Base-by-base conservation (phyloP, 2,888 invertebrate species). In the Lycocerus yunnanus region DNA sequence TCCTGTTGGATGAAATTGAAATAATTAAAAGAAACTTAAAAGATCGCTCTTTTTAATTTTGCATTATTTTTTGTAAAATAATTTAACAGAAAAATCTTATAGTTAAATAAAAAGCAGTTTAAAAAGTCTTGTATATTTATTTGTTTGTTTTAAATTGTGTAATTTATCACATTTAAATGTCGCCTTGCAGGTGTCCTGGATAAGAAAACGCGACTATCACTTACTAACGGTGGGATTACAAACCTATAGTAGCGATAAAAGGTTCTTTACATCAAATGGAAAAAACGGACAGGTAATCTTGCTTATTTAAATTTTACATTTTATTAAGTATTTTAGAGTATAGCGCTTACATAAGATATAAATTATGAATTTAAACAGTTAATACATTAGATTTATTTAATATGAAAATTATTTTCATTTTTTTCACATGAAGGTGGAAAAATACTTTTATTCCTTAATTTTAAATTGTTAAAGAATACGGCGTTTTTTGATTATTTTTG, bases 181-280 rank as follows among this genome's bases (percentile, higher is more conserved):
- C 67, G 59, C 79, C 75, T 85, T 84, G 58, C 86, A 93, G 93
- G 92, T 93, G n/a, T 91, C 92, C 60, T 93, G 93, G 93, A 92
- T 93, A 80, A 88, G 92, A 81, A 88, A 90, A 84, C 90, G 90
- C 83, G 91, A 92, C 85, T 91, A 92, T 81, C 91, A 92, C 69
- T 84, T 91, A 76, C 85, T 93, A 27, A 92, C 92, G 10, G 91
- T 91, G 15, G 92, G 92, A 5, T 85, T 91, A 27, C 90, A 90
- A 72, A 92, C 92, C 0, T 91, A 92, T 81, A 91, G 91, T 80
- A 91, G 91, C 66, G 92, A 93, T 78, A 91, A 90, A 83, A 88
- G 92, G 75, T 92, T 92, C 84, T 90, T 91, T 83, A 90, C 91
- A 6, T 89, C 90, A 1, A 91, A 90, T 78, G 90, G 90, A 73